phyloP scores from a whole-genome alignment of 2,888 invertebrate genomes.

The Lochmaea capreae region DNA sequence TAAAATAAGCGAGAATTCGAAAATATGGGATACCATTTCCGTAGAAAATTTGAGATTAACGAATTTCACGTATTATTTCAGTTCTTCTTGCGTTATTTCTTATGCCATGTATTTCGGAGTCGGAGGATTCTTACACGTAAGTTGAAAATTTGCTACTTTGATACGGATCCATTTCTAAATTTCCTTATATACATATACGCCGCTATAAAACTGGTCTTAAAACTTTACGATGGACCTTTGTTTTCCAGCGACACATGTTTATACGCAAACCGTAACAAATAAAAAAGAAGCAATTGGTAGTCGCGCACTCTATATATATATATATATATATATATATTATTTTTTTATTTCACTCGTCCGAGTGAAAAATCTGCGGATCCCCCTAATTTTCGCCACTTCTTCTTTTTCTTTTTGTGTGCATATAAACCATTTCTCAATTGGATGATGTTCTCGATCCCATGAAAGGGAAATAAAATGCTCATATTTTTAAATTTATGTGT shows the following conservation, averaged over 20 bases:
- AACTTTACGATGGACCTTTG: conserved; percentile 40
- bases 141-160: conserved; percentile 52
- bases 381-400: conserved; percentile 22
- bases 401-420: conserved; percentile 11
- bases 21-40: conserved; percentile 60
- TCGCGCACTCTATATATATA: conserved; percentile 28
- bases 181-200: not conserved
- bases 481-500: conserved; percentile 17
- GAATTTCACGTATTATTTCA: conserved; percentile 67
- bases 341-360: conserved; percentile 37
- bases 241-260: conserved; percentile 47
- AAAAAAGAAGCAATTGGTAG: conserved; percentile 52
- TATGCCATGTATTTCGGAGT: conserved; percentile 72
- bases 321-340: too few relatives aligned
- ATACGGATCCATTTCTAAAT: too few relatives aligned
- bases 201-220: conserved; percentile 25
- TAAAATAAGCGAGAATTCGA: conserved; percentile 36
- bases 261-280: conserved; percentile 50
- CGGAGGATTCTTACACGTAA: conserved; percentile 78
- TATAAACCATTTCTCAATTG: conserved; percentile 21
- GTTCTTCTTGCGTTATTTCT: conserved; percentile 69
- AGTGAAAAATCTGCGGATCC: conserved; percentile 33
- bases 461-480: conserved; percentile 15
- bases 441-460: conserved; percentile 8
- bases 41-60: conserved; percentile 69